Evolutionary conservation across 2,888 invertebrate species (phyloP).

Genomic region (Cataglyphis rosenhaueri): DNA sequence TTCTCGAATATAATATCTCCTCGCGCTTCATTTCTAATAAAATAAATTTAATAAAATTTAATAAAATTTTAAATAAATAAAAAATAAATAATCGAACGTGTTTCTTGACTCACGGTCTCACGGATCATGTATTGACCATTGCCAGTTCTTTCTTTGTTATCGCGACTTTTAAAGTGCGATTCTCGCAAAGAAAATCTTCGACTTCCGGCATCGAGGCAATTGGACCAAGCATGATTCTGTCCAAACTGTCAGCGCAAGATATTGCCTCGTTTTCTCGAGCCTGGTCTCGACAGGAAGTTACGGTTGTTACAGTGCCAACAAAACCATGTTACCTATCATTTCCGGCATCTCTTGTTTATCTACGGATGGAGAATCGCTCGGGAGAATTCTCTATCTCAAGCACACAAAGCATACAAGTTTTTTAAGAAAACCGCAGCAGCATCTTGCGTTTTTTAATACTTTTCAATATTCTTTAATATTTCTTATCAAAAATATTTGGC

Average conservation of each 20-base stretch:
- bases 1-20: too few species aligned
- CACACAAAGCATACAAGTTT: background rate
- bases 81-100: slow-evolving; percentile 16
- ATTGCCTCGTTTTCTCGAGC: slow-evolving; percentile 67
- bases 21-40: too few species aligned
- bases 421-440: background rate
- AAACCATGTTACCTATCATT: slow-evolving; percentile 63
- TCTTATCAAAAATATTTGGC: background rate
- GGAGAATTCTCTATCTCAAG: background rate
- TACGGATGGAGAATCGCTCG: slow-evolving; percentile 41
- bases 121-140: slow-evolving; percentile 45
- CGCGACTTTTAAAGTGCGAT: slow-evolving; percentile 36
- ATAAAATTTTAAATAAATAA: too few species aligned
- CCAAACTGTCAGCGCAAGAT: slow-evolving; percentile 71
- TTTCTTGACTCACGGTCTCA: slow-evolving; percentile 27
- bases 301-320: slow-evolving; percentile 65
- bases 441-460: background rate
- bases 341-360: slow-evolving; percentile 47
- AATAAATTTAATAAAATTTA: too few species aligned
- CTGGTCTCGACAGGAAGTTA: slow-evolving; percentile 72
- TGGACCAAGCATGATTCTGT: slow-evolving; percentile 49
- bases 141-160: slow-evolving; percentile 39
- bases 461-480: too few species aligned
- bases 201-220: slow-evolving; percentile 69
- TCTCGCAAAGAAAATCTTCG: slow-evolving; percentile 53